Percentiles rank a stretch among this genome's conserved stretches.
These are phyloP conservation scores for Pantherophis vulpinus DNA, from an alignment of 2,797 vertebrate genomes.

Conservation along the genomic window DNA sequence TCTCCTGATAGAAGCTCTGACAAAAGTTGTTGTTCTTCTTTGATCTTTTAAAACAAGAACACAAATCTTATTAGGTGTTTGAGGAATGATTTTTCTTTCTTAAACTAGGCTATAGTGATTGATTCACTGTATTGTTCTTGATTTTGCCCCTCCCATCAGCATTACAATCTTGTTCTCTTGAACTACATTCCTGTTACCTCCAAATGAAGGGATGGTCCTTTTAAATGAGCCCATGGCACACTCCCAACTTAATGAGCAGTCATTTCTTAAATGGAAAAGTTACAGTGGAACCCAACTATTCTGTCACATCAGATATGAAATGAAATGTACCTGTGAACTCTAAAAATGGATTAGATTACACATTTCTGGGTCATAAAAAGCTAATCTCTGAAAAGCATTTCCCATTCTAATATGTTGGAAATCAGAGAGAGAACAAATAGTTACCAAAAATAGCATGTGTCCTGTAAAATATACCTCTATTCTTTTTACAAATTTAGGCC, in stretches of 20 bases:
- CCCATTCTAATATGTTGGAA: neutral
- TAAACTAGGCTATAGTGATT: neutral
- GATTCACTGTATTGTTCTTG: neutral
- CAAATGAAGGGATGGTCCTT: neutral
- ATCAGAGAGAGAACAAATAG: slow-evolving; percentile 39
- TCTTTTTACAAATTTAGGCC: slow-evolving; percentile 41
- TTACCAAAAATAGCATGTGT: slow-evolving; percentile 7
- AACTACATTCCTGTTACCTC: neutral
- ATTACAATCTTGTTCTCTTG: neutral
- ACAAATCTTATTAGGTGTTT: neutral
- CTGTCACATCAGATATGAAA: neutral
- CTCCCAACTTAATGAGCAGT: neutral
- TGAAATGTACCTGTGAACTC: slow-evolving; percentile 25
- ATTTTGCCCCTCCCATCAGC: neutral
- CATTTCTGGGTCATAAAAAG: slow-evolving; percentile 32
- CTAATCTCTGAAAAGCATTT: slow-evolving; percentile 7
- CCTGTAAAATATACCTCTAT: slow-evolving; percentile 30
- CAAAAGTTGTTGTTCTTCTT: neutral
- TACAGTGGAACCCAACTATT: neutral
- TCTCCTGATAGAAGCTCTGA: neutral
- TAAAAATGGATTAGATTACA: slow-evolving; percentile 35
- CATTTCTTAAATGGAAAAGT: neutral
- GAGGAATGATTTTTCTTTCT: neutral
- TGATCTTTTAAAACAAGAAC: neutral
- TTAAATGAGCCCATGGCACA: too few species aligned